Conservation (phyloP, 2,113 vertebrate genomes). For the Clarias macrocephalus region DNA sequence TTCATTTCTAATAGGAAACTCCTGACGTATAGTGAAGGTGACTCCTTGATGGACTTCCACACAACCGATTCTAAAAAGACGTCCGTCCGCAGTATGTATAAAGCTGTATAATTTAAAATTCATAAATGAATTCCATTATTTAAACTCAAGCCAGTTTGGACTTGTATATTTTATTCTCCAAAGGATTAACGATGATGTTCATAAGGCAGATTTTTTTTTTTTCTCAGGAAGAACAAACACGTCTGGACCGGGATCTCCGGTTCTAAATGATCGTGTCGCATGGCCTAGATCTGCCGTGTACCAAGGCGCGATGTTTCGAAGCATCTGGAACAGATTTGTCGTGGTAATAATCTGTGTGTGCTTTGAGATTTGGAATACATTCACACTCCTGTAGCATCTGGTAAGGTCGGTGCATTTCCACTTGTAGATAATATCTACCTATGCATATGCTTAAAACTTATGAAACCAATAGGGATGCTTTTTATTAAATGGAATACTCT, state of each 20-base stretch:
- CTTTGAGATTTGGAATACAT: not conserved
- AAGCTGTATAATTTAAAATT: not conserved
- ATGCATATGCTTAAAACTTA: not conserved
- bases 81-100: not conserved
- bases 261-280: not conserved
- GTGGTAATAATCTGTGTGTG: not conserved
- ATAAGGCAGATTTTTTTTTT: not conserved
- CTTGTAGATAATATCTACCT: not conserved
- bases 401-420: not conserved
- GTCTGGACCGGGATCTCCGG: not conserved
- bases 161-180: not conserved
- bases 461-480: not conserved
- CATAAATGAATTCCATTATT: not conserved
- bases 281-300: not conserved
- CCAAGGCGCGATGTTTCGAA: not conserved
- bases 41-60: not conserved
- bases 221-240: not conserved
- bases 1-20: not conserved
- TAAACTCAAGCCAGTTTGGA: not conserved
- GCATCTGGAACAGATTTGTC: not conserved
- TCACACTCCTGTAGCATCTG: not conserved
- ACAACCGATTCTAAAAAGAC: not conserved
- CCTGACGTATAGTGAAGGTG: not conserved
- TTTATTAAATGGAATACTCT: conserved; percentile 3
- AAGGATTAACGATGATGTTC: not conserved